Conservation (phyloP, 1,140 invertebrate genomes). For the Drosophila elegans region DNA sequence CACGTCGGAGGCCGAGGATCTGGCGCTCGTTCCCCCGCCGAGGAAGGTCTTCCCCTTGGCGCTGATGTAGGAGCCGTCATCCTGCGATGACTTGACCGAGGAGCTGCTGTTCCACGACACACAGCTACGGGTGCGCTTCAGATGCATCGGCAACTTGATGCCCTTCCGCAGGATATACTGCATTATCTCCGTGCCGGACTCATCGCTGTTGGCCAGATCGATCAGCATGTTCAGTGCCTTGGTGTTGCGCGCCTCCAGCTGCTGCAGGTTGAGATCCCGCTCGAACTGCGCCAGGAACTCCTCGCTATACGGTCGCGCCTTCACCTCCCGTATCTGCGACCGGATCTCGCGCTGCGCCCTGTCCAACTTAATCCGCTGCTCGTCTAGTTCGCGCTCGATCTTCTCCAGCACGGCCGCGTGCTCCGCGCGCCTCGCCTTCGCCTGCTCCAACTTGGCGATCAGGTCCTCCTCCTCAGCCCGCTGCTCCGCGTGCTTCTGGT, state of each 20-base stretch:
- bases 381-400: constrained; percentile 66
- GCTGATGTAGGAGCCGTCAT: constrained; percentile 28
- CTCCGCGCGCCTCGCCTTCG: constrained; percentile 45
- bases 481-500: constrained; percentile 49
- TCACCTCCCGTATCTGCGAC: constrained; percentile 56
- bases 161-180: constrained; percentile 67
- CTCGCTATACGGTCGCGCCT: constrained; percentile 62
- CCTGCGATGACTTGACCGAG: constrained; percentile 57
- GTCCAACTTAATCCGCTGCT: constrained; percentile 72
- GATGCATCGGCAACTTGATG: constrained; percentile 69
- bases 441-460: constrained; percentile 29
- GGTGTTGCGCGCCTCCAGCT: constrained; percentile 80
- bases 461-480: constrained; percentile 47
- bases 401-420: constrained; percentile 59
- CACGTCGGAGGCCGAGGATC: constrained; percentile 53
- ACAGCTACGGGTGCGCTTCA: constrained; percentile 64
- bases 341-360: constrained; percentile 78
- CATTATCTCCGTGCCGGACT: constrained; percentile 69
- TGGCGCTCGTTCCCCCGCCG: constrained; percentile 30
- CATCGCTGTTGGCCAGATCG: constrained; percentile 74
- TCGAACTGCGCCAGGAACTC: constrained; percentile 77
- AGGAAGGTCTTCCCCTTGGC: constrained; percentile 45
- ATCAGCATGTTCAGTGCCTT: constrained; percentile 80
- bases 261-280: constrained; percentile 79
- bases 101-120: constrained; percentile 58